Conservation (phyloP, 1,140 invertebrate species). For the Macrocentrus cingulum region DNA sequence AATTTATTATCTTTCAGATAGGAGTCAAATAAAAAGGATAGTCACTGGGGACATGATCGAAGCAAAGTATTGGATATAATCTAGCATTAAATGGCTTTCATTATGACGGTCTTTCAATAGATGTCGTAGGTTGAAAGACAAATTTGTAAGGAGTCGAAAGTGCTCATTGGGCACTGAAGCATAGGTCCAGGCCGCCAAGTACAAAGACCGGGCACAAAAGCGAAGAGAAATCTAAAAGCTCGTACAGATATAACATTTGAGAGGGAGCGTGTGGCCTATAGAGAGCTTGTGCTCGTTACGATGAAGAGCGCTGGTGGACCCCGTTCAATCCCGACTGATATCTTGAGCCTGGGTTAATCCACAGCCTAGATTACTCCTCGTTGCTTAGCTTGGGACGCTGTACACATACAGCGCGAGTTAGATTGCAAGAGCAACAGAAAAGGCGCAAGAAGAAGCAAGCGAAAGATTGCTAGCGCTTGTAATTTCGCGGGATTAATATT, state of each 20-base stretch:
- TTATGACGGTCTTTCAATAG: not conserved
- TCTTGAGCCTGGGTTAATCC: constrained; percentile 34
- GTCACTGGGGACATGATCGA: too few relatives aligned
- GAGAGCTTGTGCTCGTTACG: constrained; percentile 18
- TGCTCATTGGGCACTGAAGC: not conserved
- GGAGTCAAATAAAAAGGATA: too few relatives aligned
- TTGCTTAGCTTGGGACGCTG: constrained; percentile 28
- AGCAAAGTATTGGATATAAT: too few relatives aligned
- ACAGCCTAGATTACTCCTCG: constrained; percentile 32
- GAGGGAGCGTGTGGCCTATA: not conserved
- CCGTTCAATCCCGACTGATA: constrained; percentile 33
- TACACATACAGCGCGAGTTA: constrained; percentile 5
- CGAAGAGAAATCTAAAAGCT: not conserved
- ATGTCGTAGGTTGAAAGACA: not conserved
- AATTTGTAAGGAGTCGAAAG: too few relatives aligned
- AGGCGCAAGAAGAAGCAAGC: constrained; percentile 29
- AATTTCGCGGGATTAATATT: constrained; percentile 58
- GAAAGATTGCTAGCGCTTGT: constrained; percentile 49
- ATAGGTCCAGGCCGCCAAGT: not conserved
- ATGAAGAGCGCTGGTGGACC: constrained; percentile 12
- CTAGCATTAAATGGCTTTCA: too few relatives aligned
- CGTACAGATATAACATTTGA: constrained; percentile 3
- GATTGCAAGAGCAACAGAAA: constrained; percentile 35
- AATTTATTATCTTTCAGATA: too few relatives aligned
- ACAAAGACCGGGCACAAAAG: not conserved